These are phyloP conservation scores for Tachycineta bicolor DNA, from an alignment of 2,113 vertebrate species.

Conservation along the genomic window DNA sequence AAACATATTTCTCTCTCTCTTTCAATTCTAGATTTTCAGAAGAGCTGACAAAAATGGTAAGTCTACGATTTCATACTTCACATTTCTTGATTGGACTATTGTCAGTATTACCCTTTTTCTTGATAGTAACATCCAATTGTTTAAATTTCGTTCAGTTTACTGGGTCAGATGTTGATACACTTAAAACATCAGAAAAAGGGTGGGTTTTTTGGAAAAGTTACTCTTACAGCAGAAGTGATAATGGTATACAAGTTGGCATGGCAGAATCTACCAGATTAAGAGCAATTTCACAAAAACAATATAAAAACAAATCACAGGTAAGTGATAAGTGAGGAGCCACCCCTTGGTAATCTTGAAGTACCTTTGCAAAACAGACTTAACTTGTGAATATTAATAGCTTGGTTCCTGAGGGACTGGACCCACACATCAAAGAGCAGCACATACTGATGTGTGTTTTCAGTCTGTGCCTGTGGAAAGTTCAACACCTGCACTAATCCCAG, in stretches of 20 bases:
- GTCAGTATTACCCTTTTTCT: neutral
- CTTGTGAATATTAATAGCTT: neutral
- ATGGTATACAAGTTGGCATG: rapidly evolving
- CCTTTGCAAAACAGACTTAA: neutral
- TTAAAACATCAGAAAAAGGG: neutral
- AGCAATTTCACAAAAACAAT: neutral
- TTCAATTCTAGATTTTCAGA: conserved; percentile 78
- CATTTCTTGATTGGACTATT: neutral
- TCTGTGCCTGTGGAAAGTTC: neutral
- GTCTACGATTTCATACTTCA: conserved; percentile 10
- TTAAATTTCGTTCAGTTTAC: neutral
- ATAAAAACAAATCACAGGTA: neutral
- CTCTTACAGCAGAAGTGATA: neutral
- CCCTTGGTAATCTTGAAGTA: neutral
- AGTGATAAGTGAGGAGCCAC: neutral
- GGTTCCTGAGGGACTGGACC: neutral
- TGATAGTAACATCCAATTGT: neutral
- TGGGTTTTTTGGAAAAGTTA: neutral
- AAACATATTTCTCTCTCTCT: conserved; percentile 43
- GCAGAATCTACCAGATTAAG: neutral
- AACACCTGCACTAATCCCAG: neutral
- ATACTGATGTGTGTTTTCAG: neutral
- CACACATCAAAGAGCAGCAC: rapidly evolving
- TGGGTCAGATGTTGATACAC: rapidly evolving
- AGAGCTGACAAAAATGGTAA: conserved; percentile 84